phyloP scores from a whole-genome alignment of 1,140 invertebrate genomes.

The Drosophila parabipectinata region DNA sequence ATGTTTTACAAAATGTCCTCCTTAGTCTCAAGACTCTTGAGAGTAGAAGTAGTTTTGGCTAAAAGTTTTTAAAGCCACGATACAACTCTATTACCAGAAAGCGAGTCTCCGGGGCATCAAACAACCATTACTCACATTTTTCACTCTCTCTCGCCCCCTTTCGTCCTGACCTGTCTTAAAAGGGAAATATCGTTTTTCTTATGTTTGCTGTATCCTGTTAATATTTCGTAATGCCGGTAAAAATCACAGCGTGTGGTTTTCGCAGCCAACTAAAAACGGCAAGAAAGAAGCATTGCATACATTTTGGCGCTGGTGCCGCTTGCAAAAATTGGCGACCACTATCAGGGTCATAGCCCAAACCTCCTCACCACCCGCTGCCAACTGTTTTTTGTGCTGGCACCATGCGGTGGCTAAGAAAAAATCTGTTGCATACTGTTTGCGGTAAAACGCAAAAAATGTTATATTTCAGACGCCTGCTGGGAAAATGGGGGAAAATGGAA shows the following conservation, averaged over 20 bases:
- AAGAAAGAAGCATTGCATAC: conserved; percentile 38
- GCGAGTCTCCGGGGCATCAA: conserved; percentile 32
- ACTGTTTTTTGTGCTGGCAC: conserved; percentile 49
- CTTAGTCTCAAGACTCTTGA: not conserved
- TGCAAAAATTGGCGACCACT: conserved; percentile 59
- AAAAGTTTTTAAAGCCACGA: conserved; percentile 12
- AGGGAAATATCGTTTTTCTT: conserved; percentile 48
- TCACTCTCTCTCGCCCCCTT: conserved; percentile 14
- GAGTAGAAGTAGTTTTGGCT: conserved; percentile 25
- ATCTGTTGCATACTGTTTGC: conserved; percentile 76
- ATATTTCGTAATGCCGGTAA: conserved; percentile 79
- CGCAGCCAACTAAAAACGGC: conserved; percentile 39
- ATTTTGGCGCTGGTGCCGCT: conserved; percentile 45
- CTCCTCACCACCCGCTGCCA: not conserved
- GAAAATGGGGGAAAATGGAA: conserved; percentile 33
- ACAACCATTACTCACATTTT: conserved; percentile 43
- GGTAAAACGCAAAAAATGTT: conserved; percentile 59
- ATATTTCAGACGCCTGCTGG: conserved; percentile 37
- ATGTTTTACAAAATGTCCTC: not conserved
- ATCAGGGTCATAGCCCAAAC: conserved; percentile 7
- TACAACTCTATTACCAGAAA: conserved; percentile 31
- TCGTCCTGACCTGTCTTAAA: conserved; percentile 22
- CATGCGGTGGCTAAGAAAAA: conserved; percentile 69
- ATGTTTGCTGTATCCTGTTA: conserved; percentile 67
- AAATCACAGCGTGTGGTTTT: conserved; percentile 70